Conservation (phyloP, 2,888 invertebrate species). For the Nemoura dubitans region DNA sequence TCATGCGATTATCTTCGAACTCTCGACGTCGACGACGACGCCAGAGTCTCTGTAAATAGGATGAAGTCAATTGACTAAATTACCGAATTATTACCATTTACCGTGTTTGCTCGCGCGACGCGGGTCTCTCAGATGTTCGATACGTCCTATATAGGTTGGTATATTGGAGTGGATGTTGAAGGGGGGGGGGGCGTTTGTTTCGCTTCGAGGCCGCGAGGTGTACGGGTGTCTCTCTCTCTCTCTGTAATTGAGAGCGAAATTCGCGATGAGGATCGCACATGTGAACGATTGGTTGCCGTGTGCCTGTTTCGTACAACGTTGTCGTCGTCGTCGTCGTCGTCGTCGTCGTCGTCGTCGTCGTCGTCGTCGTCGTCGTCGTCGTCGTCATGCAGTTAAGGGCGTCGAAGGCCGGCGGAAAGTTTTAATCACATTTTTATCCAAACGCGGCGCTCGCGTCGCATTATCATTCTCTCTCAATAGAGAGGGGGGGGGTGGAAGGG, state of each 20-base stretch:
- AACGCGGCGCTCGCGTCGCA: not conserved
- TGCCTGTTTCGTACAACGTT: not conserved
- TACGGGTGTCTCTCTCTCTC: too few species aligned
- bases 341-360: not conserved
- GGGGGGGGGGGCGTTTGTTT: not conserved
- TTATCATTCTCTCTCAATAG: not conserved
- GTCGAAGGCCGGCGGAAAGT: not conserved
- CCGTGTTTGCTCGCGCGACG: not conserved
- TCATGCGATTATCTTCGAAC: not conserved
- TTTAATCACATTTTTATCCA: not conserved
- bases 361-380: not conserved
- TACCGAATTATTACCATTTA: slow-evolving; percentile 12
- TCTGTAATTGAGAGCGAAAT: too few species aligned
- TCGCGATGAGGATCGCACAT: too few species aligned
- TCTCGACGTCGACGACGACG: not conserved
- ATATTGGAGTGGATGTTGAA: too few species aligned
- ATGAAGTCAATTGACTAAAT: slow-evolving; percentile 1
- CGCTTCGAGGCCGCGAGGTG: not conserved
- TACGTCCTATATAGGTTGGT: too few species aligned
- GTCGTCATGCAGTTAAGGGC: too few species aligned
- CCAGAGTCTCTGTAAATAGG: not conserved
- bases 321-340: not conserved
- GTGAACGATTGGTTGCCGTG: not conserved
- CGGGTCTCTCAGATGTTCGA: not conserved
- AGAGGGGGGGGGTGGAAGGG: too few species aligned